A percentile compares a stretch with the other conserved stretches of the same genome.
These are phyloP conservation scores for Clamator glandarius DNA, from an alignment of 2,797 vertebrate genomes.

Conservation along the genomic window DNA sequence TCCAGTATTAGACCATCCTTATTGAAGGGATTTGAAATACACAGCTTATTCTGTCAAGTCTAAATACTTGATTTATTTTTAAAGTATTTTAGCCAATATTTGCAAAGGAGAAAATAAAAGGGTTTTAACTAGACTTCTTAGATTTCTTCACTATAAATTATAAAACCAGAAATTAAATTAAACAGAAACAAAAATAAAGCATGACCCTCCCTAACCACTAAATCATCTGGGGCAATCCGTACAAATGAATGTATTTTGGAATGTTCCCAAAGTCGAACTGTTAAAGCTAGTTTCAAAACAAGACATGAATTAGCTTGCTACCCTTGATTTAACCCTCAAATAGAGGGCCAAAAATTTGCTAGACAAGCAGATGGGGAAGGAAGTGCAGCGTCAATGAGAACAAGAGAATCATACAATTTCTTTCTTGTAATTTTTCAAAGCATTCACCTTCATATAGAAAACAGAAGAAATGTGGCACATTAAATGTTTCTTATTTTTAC, in stretches of 20 bases:
- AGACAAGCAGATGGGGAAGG: not conserved
- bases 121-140: constrained; percentile 4
- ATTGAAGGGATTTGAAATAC: not conserved
- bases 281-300: not conserved
- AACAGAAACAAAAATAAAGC: constrained; percentile 36
- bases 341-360: not conserved
- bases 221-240: constrained; percentile 25
- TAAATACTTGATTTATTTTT: not conserved
- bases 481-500: not conserved
- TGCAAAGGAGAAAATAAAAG: constrained; percentile 16
- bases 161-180: constrained; percentile 45
- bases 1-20: not conserved
- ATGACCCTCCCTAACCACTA: not conserved
- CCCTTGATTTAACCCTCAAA: not conserved
- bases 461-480: not conserved
- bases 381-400: not conserved
- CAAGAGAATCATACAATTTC: not conserved
- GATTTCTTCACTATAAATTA: constrained; percentile 32
- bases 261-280: not conserved
- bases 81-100: constrained; percentile 39
- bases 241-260: constrained; percentile 27
- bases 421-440: not conserved
- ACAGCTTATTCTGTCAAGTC: not conserved
- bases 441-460: not conserved
- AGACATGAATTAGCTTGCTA: not conserved